Evolutionary conservation across 2,888 invertebrate species (phyloP).

Genomic region (Thereva unica): DNA sequence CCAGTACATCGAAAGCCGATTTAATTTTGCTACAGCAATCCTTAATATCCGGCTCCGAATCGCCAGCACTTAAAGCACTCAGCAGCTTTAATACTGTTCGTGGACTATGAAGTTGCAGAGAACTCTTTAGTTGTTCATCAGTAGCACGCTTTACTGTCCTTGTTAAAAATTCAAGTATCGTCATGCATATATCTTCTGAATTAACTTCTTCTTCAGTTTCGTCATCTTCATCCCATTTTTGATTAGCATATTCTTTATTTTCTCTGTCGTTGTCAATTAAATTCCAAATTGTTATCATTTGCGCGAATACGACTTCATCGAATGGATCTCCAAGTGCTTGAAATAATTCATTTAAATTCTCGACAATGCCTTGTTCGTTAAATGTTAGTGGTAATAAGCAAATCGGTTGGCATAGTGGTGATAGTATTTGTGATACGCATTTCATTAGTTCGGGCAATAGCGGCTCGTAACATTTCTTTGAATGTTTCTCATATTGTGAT

Average conservation of each 20-base stretch:
- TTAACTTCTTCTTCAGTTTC: conserved; percentile 44
- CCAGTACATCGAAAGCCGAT: conserved; percentile 41
- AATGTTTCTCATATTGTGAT: conserved; percentile 51
- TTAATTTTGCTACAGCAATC: conserved; percentile 46
- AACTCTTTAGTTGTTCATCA: conserved; percentile 43
- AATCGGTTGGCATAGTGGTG: conserved; percentile 50
- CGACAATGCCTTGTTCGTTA: conserved; percentile 53
- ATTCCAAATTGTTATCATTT: conserved; percentile 52
- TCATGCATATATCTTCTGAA: conserved; percentile 48
- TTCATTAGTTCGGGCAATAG: conserved; percentile 48
- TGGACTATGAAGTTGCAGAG: conserved; percentile 43
- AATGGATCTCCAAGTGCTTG: conserved; percentile 54
- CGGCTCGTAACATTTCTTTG: conserved; percentile 48
- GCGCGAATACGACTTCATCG: conserved; percentile 49
- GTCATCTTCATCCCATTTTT: conserved; percentile 41
- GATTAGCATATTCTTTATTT: conserved; percentile 35
- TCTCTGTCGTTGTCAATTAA: conserved; percentile 45
- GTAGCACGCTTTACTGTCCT: conserved; percentile 47
- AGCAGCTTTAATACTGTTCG: conserved; percentile 44
- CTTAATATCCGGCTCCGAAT: conserved; percentile 46
- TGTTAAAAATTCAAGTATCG: conserved; percentile 47
- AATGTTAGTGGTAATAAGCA: conserved; percentile 52
- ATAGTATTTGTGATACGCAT: conserved; percentile 52
- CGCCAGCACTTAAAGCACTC: conserved; percentile 44
- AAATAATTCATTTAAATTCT: conserved; percentile 49